Percentiles rank a stretch among this genome's conserved stretches.
These are phyloP conservation scores for Coleophora flavipennella DNA, from an alignment of 2,888 invertebrate genomes.

Conservation along the genomic window DNA sequence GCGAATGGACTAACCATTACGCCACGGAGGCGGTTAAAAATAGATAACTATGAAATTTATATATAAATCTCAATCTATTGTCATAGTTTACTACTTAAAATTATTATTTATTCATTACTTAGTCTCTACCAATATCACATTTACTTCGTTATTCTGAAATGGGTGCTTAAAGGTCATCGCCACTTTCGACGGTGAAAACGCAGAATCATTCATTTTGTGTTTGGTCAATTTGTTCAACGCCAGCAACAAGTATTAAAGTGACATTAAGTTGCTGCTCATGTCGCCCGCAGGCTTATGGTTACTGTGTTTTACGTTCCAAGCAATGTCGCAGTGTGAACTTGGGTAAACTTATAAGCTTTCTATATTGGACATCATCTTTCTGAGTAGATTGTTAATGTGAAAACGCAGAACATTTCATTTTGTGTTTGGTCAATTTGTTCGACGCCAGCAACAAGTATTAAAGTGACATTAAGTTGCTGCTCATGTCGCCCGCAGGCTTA, in stretches of 20 bases:
- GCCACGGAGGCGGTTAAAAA: too few relatives aligned
- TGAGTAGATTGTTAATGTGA: not conserved
- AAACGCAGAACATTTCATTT: slow-evolving; percentile 8
- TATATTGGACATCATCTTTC: too few relatives aligned
- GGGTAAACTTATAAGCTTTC: too few relatives aligned
- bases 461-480: slow-evolving; percentile 13
- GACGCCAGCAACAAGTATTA: slow-evolving; percentile 9
- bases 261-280: slow-evolving; percentile 11
- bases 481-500: slow-evolving; percentile 4
- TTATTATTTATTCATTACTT: too few relatives aligned
- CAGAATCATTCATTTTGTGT: slow-evolving; percentile 8
- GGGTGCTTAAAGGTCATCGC: too few relatives aligned
- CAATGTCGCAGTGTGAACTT: slow-evolving; percentile 10
- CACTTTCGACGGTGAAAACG: slow-evolving; percentile 2
- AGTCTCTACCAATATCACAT: too few relatives aligned
- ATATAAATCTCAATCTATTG: too few relatives aligned
- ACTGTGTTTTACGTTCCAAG: not conserved
- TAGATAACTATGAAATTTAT: too few relatives aligned
- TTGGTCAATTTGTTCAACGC: slow-evolving; percentile 3
- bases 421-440: slow-evolving; percentile 4
- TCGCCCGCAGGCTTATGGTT: slow-evolving; percentile 1
- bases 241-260: slow-evolving; percentile 13
- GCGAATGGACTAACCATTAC: too few relatives aligned
- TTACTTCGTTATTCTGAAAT: too few relatives aligned
- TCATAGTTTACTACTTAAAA: too few relatives aligned